Percentiles rank a stretch among this genome's conserved stretches.
Conservation (phyloP, 2,113 vertebrate species). For the Leucoraja erinaceus region DNA sequence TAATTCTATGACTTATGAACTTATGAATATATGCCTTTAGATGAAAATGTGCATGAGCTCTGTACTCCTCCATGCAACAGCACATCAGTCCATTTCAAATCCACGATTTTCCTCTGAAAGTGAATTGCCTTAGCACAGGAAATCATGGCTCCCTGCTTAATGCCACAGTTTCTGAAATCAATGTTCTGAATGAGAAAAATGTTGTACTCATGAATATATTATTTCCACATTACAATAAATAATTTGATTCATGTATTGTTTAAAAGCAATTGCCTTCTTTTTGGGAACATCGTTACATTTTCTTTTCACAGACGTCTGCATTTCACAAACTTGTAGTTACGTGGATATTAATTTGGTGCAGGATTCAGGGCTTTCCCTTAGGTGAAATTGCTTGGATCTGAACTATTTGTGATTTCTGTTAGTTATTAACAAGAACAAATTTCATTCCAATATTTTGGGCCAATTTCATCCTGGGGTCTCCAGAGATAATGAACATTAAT, state of each 20-base stretch:
- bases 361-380: neutral
- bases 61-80: too few relatives aligned
- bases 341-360: neutral
- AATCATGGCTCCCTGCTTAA: too few relatives aligned
- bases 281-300: neutral
- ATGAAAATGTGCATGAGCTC: too few relatives aligned
- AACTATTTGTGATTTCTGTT: neutral
- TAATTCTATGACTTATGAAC: too few relatives aligned
- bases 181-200: neutral
- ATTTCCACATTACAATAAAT: neutral
- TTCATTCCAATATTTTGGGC: neutral
- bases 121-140: neutral
- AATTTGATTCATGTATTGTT: neutral
- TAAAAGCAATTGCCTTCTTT: neutral
- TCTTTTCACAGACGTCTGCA: neutral
- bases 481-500: neutral
- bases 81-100: too few relatives aligned
- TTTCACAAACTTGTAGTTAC: neutral
- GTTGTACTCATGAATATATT: neutral
- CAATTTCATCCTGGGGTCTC: neutral
- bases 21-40: too few relatives aligned
- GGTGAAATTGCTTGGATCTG: neutral
- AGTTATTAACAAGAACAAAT: constrained; percentile 12
- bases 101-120: neutral
- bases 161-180: neutral